Evolutionary conservation across 2,888 invertebrate genomes (phyloP), one percentile per base, ranked within the genome.

Genomic region (Arctia plantaginis): DNA sequence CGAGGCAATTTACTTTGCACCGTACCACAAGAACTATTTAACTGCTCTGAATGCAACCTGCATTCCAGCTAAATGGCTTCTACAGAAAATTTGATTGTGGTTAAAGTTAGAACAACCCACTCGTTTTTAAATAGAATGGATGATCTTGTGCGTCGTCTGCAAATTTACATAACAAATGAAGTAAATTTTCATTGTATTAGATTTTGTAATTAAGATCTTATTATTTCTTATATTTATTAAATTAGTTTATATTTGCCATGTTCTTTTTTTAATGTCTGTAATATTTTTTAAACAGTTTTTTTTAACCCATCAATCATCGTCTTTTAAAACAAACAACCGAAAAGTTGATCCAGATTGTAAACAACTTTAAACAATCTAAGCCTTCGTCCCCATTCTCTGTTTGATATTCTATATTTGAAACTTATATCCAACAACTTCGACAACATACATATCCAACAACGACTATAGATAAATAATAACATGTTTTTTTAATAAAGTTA

Each of bases 1-100:
- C 72, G 73, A 64, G 67, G 73, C 72, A 81, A 83, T 83, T 81
- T 83, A 65, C 74, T 71, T 18, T 18, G 69, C 35, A 70, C 66
- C 69, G 35, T 66, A 69, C 62, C 47, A 59, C 41, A 62, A 30
- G 47, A 65, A n/a, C 69, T 51, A 35, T 44, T 73, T 77, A 74
- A 66, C 71, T 66, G 18, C 47, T 55, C 35, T 55, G 33, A 66
- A 55, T 71, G 69, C 75, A 65, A 35, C 18, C 69, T 76, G 33
- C 69, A 67, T 62, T 69, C 44, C 47, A 18, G 47, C 30, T 62
- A 55, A 79, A 75, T 23, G 39, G 69, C 18, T 77, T 71, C 12
- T 62, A 44, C 44, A 35, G 35, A 3, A 65, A 75, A 55, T 67
- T 33, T 59, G 72, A 82, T 77, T 71, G 35, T 44, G 8, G n/a